Evolutionary conservation across 2,888 invertebrate species (phyloP).

Genomic region (Caenorhabditis drosophilae): DNA sequence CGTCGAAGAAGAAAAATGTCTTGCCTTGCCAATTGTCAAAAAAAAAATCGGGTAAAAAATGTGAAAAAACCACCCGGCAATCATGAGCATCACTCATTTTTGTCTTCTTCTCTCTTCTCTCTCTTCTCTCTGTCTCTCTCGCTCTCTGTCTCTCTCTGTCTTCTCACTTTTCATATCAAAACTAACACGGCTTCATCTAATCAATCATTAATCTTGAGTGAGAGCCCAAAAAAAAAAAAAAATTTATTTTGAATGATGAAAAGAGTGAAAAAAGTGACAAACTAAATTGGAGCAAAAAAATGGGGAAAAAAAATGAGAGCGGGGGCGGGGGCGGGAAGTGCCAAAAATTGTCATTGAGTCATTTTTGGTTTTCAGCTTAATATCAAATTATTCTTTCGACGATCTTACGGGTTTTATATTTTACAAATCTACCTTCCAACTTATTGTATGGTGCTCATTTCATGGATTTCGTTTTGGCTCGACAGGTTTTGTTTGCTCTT

Average conservation of each 20-base stretch:
- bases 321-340: neutral
- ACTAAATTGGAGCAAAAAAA: too few species aligned
- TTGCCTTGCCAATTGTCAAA: neutral
- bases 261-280: too few species aligned
- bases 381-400: slow-evolving; percentile 65
- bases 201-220: too few species aligned
- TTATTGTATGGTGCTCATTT: slow-evolving; percentile 69
- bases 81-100: too few species aligned
- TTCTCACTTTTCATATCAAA: too few species aligned
- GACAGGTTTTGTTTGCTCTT: slow-evolving; percentile 57
- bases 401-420: slow-evolving; percentile 67
- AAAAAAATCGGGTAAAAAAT: neutral
- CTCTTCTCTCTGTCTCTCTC: too few species aligned
- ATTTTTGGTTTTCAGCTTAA: slow-evolving; percentile 56
- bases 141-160: too few species aligned
- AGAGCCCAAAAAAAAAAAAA: too few species aligned
- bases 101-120: too few species aligned
- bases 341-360: slow-evolving; percentile 1
- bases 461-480: slow-evolving; percentile 69
- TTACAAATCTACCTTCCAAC: slow-evolving; percentile 69
- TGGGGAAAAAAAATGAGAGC: neutral
- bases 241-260: too few species aligned
- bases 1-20: neutral
- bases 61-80: too few species aligned
- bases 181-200: too few species aligned